These are phyloP conservation scores for Ctenosaura bakeri DNA, from an alignment of 2,797 vertebrate genomes.

Conservation along the genomic window DNA sequence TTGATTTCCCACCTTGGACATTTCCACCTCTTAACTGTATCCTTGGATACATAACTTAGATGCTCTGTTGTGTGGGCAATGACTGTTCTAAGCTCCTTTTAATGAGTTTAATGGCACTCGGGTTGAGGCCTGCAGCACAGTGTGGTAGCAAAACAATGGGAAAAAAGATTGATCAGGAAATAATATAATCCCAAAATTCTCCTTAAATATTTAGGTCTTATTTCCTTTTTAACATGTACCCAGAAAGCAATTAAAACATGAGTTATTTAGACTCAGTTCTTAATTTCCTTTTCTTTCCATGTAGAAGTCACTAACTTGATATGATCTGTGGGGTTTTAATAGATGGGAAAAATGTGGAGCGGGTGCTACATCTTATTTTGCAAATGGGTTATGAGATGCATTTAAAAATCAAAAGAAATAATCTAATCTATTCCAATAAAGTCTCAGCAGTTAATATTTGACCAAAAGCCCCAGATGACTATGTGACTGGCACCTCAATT, in stretches of 20 bases:
- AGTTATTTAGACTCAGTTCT: constrained; percentile 51
- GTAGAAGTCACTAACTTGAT: background rate
- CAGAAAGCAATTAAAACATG: constrained; percentile 52
- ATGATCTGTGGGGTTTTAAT: background rate
- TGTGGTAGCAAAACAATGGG: background rate
- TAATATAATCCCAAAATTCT: background rate
- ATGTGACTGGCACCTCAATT: background rate
- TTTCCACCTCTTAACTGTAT: constrained; percentile 23
- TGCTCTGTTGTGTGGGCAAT: background rate
- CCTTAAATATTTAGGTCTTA: constrained; percentile 61
- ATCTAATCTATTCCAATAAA: background rate
- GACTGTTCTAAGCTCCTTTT: background rate
- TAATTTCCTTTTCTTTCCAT: background rate
- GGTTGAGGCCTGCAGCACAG: background rate
- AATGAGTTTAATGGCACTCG: background rate
- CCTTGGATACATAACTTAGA: background rate
- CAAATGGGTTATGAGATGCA: background rate
- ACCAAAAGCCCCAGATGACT: background rate
- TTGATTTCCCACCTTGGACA: background rate
- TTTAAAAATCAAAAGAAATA: background rate
- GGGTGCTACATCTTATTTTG: background rate
- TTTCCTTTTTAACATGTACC: constrained; percentile 74
- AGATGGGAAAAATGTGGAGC: background rate
- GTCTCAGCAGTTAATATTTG: background rate
- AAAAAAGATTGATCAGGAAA: constrained; percentile 45